Evolutionary conservation across 2,797 vertebrate genomes (phyloP).

Genomic region (Microhierax caerulescens): DNA sequence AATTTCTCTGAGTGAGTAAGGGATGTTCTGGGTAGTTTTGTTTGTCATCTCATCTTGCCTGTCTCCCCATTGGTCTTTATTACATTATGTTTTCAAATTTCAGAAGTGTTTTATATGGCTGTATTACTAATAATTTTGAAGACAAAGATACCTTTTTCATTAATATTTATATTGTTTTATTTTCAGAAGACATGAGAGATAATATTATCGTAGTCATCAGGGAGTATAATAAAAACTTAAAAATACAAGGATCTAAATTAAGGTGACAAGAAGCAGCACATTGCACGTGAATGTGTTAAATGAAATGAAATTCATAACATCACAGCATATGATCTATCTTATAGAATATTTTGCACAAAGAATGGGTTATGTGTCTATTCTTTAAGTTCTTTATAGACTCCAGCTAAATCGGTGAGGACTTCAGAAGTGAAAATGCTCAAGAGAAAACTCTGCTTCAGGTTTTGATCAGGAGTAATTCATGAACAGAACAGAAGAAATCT

Average conservation of each 20-base stretch:
- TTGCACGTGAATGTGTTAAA: not conserved
- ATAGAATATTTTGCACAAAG: not conserved
- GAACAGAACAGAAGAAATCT: not conserved
- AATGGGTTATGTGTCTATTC: not conserved
- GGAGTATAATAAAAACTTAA: not conserved
- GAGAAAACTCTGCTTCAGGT: not conserved
- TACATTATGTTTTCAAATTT: not conserved
- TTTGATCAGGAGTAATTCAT: not conserved
- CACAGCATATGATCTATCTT: not conserved
- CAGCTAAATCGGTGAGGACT: not conserved
- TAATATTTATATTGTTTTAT: not conserved
- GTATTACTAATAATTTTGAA: not conserved
- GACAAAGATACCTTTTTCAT: not conserved
- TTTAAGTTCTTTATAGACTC: not conserved
- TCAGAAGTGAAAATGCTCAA: not conserved
- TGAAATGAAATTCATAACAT: not conserved
- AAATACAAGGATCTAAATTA: not conserved
- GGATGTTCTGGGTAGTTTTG: not conserved
- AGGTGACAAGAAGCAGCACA: not conserved
- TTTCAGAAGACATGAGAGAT: not conserved
- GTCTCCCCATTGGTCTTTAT: not conserved
- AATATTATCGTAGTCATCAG: not conserved
- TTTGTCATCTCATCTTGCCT: not conserved
- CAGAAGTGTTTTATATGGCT: not conserved
- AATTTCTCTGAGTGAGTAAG: not conserved